Percentiles rank a stretch among this genome's conserved stretches.
phyloP scores from a whole-genome alignment of 2,797 vertebrate species.

The Euphonia xanthogaster region DNA sequence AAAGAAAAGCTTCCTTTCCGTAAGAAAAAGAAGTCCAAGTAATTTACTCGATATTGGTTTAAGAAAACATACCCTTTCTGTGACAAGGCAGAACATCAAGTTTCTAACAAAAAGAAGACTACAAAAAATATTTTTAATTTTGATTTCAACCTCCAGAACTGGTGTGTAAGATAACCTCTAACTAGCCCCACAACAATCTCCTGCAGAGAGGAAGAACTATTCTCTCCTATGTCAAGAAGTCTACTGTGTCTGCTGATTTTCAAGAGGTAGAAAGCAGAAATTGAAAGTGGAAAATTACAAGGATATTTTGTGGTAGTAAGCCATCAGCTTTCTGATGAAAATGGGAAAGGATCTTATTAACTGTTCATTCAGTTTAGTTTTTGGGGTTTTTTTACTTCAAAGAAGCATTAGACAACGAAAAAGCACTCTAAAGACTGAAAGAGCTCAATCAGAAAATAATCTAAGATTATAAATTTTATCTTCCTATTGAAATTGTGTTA shows the following conservation, averaged over 20 bases:
- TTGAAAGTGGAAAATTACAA: constrained; percentile 1
- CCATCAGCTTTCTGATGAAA: not conserved
- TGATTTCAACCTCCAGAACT: not conserved
- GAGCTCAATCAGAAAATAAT: not conserved
- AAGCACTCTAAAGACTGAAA: not conserved
- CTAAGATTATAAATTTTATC: not conserved
- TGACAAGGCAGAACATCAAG: not conserved
- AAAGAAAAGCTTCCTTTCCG: not conserved
- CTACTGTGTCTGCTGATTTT: not conserved
- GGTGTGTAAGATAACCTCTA: not conserved
- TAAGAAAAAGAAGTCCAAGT: not conserved
- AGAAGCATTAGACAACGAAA: not conserved
- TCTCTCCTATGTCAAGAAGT: not conserved
- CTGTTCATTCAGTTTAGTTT: not conserved
- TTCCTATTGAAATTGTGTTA: not conserved
- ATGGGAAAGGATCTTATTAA: not conserved
- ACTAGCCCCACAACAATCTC: not conserved
- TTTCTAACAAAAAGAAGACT: not conserved
- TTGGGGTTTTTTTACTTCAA: not conserved
- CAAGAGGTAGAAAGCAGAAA: not conserved
- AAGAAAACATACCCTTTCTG: not conserved
- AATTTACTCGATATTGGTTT: not conserved
- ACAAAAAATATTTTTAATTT: not conserved
- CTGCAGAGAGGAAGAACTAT: not conserved
- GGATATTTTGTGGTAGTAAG: not conserved